Evolutionary conservation across 2,888 invertebrate species (phyloP).

Genomic region (Argyra leucocephala): DNA sequence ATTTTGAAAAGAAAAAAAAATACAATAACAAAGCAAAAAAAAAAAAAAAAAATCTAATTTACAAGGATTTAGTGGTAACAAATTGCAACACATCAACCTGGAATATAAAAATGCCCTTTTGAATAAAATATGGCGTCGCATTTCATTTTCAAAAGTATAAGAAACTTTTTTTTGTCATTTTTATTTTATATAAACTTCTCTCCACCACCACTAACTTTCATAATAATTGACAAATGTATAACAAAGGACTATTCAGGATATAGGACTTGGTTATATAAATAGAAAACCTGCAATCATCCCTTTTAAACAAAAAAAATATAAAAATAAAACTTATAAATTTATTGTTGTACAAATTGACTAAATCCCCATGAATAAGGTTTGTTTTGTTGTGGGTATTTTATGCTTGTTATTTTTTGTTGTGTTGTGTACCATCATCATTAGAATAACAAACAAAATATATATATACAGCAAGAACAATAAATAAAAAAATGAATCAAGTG

Average conservation of each 20-base stretch:
- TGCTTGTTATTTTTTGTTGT: no score
- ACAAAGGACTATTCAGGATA: no score
- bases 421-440: neutral
- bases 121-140: conserved; percentile 6
- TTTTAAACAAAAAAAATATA: neutral
- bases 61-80: conserved; percentile 18
- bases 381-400: no score
- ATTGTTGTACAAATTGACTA: conserved; percentile 6
- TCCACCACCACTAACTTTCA: no score
- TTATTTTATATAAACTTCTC: no score
- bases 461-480: neutral
- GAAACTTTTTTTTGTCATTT: no score
- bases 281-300: neutral
- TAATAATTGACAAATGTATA: no score
- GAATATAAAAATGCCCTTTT: conserved; percentile 6
- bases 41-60: conserved; percentile 12
- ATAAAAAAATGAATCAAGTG: neutral
- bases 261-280: no score
- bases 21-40: neutral
- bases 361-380: conserved; percentile 1
- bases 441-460: neutral
- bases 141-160: neutral
- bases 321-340: neutral
- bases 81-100: conserved; percentile 18
- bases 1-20: neutral